Conservation (phyloP, 1,140 invertebrate species). For the Anagrus nilaparvatae region DNA sequence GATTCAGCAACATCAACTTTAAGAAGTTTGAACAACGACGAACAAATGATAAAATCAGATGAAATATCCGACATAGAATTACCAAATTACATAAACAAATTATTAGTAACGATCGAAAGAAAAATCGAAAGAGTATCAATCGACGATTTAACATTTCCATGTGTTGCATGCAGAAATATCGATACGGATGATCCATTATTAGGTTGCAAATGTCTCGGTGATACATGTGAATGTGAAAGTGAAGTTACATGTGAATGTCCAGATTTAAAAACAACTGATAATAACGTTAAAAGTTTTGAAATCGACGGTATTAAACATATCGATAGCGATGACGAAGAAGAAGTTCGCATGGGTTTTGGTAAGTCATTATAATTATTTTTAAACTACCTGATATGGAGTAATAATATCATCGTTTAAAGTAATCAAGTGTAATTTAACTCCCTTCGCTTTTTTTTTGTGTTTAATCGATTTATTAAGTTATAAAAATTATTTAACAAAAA, state of each 20-base stretch:
- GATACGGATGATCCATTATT: conserved; percentile 40
- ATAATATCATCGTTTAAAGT: no score
- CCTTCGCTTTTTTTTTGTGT: no score
- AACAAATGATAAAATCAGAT: conserved; percentile 15
- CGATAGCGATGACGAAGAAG: conserved; percentile 60
- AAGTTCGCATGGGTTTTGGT: conserved; percentile 42
- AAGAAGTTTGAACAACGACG: background rate
- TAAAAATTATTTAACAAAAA: no score
- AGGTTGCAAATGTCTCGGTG: conserved; percentile 34
- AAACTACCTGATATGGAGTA: no score
- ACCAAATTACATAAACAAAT: conserved; percentile 49
- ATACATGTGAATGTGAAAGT: conserved; percentile 22
- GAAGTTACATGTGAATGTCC: conserved; percentile 28
- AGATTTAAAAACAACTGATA: no score
- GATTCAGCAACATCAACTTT: background rate
- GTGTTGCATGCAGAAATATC: conserved; percentile 44
- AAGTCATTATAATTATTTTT: no score
- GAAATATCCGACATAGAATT: conserved; percentile 41
- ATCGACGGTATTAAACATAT: conserved; percentile 60
- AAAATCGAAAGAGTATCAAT: conserved; percentile 54
- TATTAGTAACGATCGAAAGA: conserved; percentile 55
- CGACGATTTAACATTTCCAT: conserved; percentile 53
- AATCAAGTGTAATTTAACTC: no score
- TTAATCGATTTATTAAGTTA: no score
- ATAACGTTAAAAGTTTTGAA: conserved; percentile 49